Evolutionary conservation across 1,140 invertebrate genomes (phyloP), one percentile per base, ranked within the genome.

Genomic region (Pogonomyrmex barbatus): DNA sequence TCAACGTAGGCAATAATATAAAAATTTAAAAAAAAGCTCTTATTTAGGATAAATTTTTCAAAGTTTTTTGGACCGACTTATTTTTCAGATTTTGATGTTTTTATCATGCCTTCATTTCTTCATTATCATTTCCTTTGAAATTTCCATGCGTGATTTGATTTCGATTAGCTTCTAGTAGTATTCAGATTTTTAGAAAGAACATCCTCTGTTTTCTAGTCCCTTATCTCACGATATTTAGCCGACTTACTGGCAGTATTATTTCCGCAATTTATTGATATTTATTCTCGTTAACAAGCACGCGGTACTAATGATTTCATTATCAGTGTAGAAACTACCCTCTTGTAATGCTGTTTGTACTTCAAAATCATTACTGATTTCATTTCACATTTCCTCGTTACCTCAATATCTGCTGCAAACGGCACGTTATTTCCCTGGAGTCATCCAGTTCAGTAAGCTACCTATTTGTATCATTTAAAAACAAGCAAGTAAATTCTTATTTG

Each of bases 231-330:
- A 8, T 42, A 56, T 56, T 73, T 73, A 39, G 36, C n/a, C 36
- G 9, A 71, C 50, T 71, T 54, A 36, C 50, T 56, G n/a, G 10
- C 17, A 73, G 56, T 56, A 73, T 73, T 54, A 52, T 52, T 73
- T 50, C 17, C 17, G 9, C 39, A 56, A 56, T 2, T 73, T 4
- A 14, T 9, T 73, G 52, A n/a, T 73, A 17, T 73, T 73, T 73
- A 73, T n/a, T 73, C 70, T 42, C 30, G 30, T n/a, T 73, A 54
- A 39, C 50, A 39, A 56, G 17, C 70, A 24, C 10, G n/a, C 36
- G n/a, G 9, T 36, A 73, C 33, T 73, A 71, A 71, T 71, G 33
- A 4, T 73, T 73, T 56, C 24, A 73, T 33, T 12, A 56, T 52
- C 9, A 9, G 52, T 56, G 9, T n/a, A 73, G 36, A 12, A 39